These are phyloP conservation scores for Megaceryle maxima DNA, from an alignment of 2,113 vertebrate genomes.

Conservation along the genomic window DNA sequence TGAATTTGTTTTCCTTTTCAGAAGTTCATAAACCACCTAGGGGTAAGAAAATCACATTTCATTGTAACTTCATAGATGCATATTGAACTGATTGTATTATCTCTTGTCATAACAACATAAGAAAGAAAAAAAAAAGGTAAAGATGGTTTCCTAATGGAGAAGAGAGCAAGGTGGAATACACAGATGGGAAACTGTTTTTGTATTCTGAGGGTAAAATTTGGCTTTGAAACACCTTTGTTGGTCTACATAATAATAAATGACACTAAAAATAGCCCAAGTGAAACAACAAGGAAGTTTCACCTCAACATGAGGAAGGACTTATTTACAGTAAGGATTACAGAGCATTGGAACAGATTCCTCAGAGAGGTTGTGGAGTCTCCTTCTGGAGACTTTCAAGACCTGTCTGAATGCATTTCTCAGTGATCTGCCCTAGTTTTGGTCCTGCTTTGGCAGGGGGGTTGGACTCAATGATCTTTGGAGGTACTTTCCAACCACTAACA, in stretches of 20 bases:
- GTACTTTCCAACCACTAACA: no score
- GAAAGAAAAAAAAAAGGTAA: neutral
- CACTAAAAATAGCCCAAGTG: rapidly evolving
- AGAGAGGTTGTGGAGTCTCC: no score
- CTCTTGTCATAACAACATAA: neutral
- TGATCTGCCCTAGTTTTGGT: no score
- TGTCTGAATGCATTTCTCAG: no score
- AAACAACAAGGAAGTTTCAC: neutral
- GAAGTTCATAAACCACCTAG: neutral
- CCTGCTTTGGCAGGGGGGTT: no score
- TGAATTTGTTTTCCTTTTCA: neutral
- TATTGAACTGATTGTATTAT: neutral
- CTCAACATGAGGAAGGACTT: no score
- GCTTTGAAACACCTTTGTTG: neutral
- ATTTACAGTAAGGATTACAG: no score
- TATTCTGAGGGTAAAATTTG: neutral
- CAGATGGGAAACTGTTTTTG: neutral
- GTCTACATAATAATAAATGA: neutral
- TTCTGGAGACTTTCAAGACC: no score
- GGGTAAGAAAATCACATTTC: neutral
- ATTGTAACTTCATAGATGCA: neutral
- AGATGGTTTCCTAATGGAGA: neutral
- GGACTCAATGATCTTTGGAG: no score
- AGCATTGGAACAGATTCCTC: no score
- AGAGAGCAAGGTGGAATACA: rapidly evolving